A percentile compares a stretch with the other conserved stretches of the same genome.
These are phyloP conservation scores for Cairina moschata DNA, from an alignment of 2,113 vertebrate species.

Conservation along the genomic window DNA sequence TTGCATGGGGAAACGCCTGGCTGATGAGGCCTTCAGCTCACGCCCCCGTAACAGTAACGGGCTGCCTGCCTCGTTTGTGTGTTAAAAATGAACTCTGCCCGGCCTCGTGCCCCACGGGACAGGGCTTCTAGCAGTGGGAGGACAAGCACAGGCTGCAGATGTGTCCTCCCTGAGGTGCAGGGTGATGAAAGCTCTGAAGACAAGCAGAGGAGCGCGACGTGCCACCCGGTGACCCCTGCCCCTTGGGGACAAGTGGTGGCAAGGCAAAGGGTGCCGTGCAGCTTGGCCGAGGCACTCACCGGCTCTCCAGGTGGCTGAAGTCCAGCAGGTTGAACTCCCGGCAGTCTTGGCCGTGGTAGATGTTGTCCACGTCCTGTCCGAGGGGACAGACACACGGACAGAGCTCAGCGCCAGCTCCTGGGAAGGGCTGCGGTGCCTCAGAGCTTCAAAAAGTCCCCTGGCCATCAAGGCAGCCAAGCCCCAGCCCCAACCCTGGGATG, in stretches of 20 bases:
- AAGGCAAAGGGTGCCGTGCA: fast-evolving
- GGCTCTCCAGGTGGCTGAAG: constrained; percentile 80
- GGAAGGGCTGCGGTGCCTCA: neutral
- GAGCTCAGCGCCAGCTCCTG: neutral
- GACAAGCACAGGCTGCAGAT: neutral
- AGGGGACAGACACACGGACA: neutral
- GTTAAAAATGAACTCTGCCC: neutral
- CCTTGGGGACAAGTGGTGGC: fast-evolving
- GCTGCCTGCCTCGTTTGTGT: neutral
- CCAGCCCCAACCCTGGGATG: neutral
- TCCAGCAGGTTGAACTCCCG: constrained; percentile 81
- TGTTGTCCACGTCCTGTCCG: constrained; percentile 79
- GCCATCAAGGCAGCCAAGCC: neutral
- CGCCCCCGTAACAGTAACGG: neutral
- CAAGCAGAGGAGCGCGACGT: fast-evolving
- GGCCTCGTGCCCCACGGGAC: neutral
- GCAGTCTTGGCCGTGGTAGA: constrained; percentile 80
- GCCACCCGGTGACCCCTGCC: fast-evolving
- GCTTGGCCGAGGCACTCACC: constrained; percentile 48
- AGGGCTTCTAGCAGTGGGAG: fast-evolving
- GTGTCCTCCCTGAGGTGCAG: fast-evolving
- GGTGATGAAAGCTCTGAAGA: neutral
- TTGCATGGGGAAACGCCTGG: constrained; percentile 52
- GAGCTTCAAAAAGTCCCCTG: neutral
- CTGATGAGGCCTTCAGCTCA: fast-evolving